Conservation (phyloP, 2,888 invertebrate species). For the Imbricaverruca yamaguchii region DNA sequence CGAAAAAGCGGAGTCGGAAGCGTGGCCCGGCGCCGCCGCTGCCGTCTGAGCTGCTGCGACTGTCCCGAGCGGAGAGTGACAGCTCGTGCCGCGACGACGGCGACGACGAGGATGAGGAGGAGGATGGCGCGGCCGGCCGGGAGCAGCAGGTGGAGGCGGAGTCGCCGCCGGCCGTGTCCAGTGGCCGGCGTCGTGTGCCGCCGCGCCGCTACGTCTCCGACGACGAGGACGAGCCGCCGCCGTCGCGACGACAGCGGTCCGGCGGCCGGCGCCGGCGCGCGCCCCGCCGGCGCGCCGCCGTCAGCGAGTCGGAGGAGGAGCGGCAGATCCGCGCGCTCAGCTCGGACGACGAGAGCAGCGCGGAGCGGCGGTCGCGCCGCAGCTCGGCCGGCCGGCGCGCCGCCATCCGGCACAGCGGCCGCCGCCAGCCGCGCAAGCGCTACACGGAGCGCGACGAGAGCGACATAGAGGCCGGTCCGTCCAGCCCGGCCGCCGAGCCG, state of each 20-base stretch:
- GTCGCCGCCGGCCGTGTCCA: too few species aligned
- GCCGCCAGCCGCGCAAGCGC: neutral
- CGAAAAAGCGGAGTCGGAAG: neutral
- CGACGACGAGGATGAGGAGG: constrained; percentile 12
- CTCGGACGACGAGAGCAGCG: neutral
- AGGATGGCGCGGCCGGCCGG: neutral
- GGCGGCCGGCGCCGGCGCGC: neutral
- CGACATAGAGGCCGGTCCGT: neutral
- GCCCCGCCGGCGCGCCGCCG: neutral
- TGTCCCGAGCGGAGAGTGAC: neutral
- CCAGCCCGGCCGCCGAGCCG: neutral
- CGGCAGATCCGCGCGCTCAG: neutral
- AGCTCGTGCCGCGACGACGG: neutral
- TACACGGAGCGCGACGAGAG: neutral
- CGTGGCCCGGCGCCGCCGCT: neutral
- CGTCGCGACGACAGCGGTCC: neutral
- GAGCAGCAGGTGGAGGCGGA: constrained; percentile 24
- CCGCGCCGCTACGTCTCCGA: neutral
- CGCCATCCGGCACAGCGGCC: neutral
- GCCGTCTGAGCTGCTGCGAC: neutral
- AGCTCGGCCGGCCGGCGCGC: neutral
- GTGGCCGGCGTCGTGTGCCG: neutral
- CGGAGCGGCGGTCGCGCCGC: neutral
- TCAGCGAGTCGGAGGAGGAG: constrained; percentile 2
- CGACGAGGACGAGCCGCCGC: neutral